Conservation (phyloP, 2,113 vertebrate species). For the Sialia sialis region DNA sequence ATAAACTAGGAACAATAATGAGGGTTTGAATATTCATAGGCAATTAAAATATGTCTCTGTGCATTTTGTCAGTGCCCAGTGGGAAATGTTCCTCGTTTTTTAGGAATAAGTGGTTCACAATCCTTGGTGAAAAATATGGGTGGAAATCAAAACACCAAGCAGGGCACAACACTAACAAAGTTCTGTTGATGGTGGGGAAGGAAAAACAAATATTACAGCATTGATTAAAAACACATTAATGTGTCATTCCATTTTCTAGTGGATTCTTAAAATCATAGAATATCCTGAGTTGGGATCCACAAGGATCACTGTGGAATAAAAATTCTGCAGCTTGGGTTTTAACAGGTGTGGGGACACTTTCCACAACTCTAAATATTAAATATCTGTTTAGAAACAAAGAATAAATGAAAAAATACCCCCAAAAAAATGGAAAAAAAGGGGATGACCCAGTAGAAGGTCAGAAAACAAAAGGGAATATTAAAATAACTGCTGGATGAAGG, state of each 20-base stretch:
- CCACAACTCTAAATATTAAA: background rate
- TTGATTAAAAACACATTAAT: background rate
- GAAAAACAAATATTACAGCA: background rate
- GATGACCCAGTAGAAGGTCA: background rate
- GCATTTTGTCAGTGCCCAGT: slow-evolving; percentile 58
- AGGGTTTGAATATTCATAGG: slow-evolving; percentile 80
- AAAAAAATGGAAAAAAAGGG: background rate
- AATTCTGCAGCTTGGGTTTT: background rate
- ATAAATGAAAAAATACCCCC: background rate
- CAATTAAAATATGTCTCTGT: slow-evolving; percentile 71
- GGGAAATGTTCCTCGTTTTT: slow-evolving; percentile 66
- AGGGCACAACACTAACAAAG: background rate
- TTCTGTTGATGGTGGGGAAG: background rate
- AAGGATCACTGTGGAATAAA: background rate
- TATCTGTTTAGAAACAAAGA: background rate
- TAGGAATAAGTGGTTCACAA: slow-evolving; percentile 62
- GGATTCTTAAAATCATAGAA: background rate
- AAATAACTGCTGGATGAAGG: background rate
- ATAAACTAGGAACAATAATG: slow-evolving; percentile 70
- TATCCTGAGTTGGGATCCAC: background rate
- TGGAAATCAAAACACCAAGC: background rate
- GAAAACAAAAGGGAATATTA: background rate
- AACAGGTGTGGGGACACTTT: background rate
- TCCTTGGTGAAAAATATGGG: slow-evolving; percentile 22
- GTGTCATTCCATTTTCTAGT: background rate